These are phyloP conservation scores for Chlorops oryzae DNA, from an alignment of 1,140 invertebrate species.

Conservation along the genomic window DNA sequence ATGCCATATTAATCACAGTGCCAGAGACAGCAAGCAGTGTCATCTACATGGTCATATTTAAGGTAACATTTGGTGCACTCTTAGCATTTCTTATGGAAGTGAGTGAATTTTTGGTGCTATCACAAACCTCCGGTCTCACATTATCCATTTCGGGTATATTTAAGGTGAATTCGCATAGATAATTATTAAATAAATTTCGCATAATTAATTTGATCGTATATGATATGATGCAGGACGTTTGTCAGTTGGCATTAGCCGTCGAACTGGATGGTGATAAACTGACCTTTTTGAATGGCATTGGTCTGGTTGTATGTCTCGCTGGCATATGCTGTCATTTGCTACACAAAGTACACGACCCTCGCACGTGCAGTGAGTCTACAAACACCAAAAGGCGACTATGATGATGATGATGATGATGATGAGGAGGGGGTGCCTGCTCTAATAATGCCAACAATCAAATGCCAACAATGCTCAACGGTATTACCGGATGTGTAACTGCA, in stretches of 20 bases:
- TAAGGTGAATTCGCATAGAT: constrained; percentile 64
- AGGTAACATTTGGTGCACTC: constrained; percentile 66
- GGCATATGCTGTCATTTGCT: constrained; percentile 85
- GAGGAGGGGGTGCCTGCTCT: background rate
- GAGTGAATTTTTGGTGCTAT: constrained; percentile 87
- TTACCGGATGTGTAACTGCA: constrained; percentile 6
- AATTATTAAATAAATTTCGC: background rate
- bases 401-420: constrained; percentile 29
- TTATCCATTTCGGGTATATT: constrained; percentile 93
- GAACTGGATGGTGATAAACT: constrained; percentile 79
- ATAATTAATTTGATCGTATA: constrained; percentile 7
- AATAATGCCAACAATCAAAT: too few relatives aligned
- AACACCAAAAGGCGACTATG: constrained; percentile 13
- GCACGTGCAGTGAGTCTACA: too few relatives aligned
- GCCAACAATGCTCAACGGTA: too few relatives aligned
- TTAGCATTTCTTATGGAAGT: constrained; percentile 94
- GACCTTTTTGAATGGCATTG: constrained; percentile 75
- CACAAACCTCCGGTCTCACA: constrained; percentile 94
- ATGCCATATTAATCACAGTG: constrained; percentile 16
- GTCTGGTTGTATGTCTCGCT: constrained; percentile 77
- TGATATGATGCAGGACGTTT: constrained; percentile 71
- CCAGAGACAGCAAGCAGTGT: constrained; percentile 15
- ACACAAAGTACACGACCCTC: constrained; percentile 59
- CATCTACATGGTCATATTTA: constrained; percentile 32
- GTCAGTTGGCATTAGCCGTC: constrained; percentile 79